Conservation (phyloP, 2,113 vertebrate species). For the Nothobranchius kuhntae region DNA sequence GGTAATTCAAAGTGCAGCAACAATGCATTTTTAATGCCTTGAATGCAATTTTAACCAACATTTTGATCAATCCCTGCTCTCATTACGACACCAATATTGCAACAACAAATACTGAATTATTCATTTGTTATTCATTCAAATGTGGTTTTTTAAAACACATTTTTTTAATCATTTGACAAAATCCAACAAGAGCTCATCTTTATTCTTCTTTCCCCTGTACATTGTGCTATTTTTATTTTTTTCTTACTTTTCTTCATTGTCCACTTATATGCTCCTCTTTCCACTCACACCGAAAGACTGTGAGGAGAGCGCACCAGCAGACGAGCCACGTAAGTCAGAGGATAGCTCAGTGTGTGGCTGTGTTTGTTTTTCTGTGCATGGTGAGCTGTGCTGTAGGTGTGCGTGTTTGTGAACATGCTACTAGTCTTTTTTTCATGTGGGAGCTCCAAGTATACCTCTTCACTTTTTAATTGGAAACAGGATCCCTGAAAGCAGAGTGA, state of each 20-base stretch:
- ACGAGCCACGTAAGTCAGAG: conserved; percentile 77
- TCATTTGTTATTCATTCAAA: too few relatives aligned
- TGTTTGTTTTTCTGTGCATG: conserved; percentile 38
- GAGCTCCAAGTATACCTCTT: conserved; percentile 45
- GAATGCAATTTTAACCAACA: too few relatives aligned
- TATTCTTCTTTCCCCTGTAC: conserved; percentile 11
- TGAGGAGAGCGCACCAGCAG: conserved; percentile 75
- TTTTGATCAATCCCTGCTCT: too few relatives aligned
- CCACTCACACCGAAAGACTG: conserved; percentile 67
- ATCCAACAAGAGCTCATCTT: conserved; percentile 1
- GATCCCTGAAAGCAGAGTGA: conserved; percentile 44
- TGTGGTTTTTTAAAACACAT: too few relatives aligned
- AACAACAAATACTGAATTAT: too few relatives aligned
- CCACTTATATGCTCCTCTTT: conserved; percentile 38
- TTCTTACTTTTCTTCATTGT: conserved; percentile 21
- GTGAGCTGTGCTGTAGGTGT: conserved; percentile 32
- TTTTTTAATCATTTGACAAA: too few relatives aligned
- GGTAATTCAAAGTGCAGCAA: neutral
- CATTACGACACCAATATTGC: neutral
- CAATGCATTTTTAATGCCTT: too few relatives aligned
- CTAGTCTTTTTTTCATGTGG: conserved; percentile 21
- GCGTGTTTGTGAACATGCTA: conserved; percentile 45
- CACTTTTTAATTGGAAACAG: conserved; percentile 64
- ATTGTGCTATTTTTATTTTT: neutral
- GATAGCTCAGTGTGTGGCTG: conserved; percentile 36